A percentile compares a stretch with the other conserved stretches of the same genome.
Conservation (phyloP, 2,113 vertebrate species). For the Hippoglossus stenolepis region DNA sequence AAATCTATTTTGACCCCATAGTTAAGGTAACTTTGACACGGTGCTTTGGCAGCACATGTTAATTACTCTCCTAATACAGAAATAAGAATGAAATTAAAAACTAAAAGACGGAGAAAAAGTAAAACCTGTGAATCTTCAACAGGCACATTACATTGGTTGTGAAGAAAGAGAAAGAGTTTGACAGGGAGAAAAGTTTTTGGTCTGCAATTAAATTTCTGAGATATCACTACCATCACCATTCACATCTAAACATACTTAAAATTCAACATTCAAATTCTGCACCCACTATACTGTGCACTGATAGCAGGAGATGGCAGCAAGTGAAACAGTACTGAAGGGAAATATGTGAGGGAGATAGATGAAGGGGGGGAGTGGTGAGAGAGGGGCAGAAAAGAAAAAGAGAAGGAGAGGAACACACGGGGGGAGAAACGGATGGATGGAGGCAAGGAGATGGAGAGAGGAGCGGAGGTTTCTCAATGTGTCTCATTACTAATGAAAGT, state of each 20-base stretch:
- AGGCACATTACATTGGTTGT: neutral
- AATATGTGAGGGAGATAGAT: slow-evolving; percentile 47
- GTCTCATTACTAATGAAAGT: slow-evolving; percentile 48
- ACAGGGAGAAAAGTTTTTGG: neutral
- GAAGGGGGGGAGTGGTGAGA: slow-evolving; percentile 7
- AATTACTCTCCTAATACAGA: neutral
- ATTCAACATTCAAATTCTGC: slow-evolving; percentile 48
- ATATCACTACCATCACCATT: slow-evolving; percentile 9
- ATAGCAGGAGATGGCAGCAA: slow-evolving; percentile 42
- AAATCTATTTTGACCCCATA: neutral
- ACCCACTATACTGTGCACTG: slow-evolving; percentile 16
- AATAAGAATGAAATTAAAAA: neutral
- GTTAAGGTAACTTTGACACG: slow-evolving; percentile 17
- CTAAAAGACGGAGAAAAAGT: neutral
- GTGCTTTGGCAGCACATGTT: slow-evolving; percentile 1
- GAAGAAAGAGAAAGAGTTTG: neutral
- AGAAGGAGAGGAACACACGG: neutral
- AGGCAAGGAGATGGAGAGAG: neutral
- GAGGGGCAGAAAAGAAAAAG: neutral
- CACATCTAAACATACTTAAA: slow-evolving; percentile 40
- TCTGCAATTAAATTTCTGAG: neutral
- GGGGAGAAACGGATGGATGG: too few species aligned
- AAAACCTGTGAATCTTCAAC: neutral
- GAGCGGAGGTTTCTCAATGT: slow-evolving; percentile 28
- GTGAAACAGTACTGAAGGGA: slow-evolving; percentile 60